These are phyloP conservation scores for Venustoraphidia nigricollis DNA, from an alignment of 2,888 invertebrate species.

Conservation along the genomic window DNA sequence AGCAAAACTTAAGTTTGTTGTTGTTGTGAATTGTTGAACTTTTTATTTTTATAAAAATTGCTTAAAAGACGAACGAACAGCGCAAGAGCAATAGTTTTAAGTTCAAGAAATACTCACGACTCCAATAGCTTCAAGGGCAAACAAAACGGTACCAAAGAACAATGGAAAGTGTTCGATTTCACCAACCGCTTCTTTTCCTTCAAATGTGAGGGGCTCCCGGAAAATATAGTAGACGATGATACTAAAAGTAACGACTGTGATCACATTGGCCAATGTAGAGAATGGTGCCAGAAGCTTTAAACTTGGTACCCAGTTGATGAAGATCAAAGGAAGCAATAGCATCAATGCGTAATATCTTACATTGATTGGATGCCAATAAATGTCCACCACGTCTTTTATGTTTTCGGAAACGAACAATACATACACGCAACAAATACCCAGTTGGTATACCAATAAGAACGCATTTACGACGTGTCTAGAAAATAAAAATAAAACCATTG, in stretches of 20 bases:
- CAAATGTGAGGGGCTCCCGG: slow-evolving; percentile 39
- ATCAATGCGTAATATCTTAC: slow-evolving; percentile 55
- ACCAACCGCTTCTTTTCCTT: slow-evolving; percentile 31
- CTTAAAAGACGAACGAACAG: too few relatives aligned
- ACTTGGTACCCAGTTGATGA: slow-evolving; percentile 57
- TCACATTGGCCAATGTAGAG: slow-evolving; percentile 65
- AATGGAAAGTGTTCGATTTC: slow-evolving; percentile 46
- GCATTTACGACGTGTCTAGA: slow-evolving; percentile 54
- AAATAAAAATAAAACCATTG: slow-evolving; percentile 15
- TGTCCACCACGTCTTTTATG: slow-evolving; percentile 48
- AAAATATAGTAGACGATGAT: slow-evolving; percentile 60
- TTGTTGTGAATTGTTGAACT: not conserved
- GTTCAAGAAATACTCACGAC: slow-evolving; percentile 38
- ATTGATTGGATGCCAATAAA: slow-evolving; percentile 34
- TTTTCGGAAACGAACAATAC: slow-evolving; percentile 85
- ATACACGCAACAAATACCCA: slow-evolving; percentile 94
- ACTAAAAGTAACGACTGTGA: slow-evolving; percentile 60
- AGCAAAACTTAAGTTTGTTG: not conserved
- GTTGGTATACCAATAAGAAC: slow-evolving; percentile 74
- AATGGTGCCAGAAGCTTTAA: slow-evolving; percentile 70
- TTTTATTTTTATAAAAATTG: too few relatives aligned
- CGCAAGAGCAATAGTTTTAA: not conserved
- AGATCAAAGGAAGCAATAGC: slow-evolving; percentile 51
- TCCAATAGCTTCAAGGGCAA: slow-evolving; percentile 72
- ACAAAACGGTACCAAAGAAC: slow-evolving; percentile 81